Evolutionary conservation across 2,888 invertebrate genomes (phyloP).

Genomic region (Apantesis nais): DNA sequence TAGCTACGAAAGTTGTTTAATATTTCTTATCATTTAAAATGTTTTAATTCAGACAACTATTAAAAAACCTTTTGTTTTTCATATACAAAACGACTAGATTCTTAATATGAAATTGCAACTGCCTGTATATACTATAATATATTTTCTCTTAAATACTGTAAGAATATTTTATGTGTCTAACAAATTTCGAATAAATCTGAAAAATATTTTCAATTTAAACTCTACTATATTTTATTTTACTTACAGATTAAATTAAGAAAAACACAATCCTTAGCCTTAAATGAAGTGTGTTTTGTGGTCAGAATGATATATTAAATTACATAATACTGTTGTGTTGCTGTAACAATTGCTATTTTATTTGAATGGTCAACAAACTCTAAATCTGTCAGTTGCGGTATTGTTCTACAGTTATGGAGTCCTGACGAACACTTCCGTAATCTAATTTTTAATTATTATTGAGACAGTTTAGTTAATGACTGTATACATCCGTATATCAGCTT

Average conservation of each 20-base stretch:
- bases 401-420: background rate
- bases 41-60: background rate
- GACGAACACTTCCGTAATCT: background rate
- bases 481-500: constrained; percentile 14
- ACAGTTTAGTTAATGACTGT: background rate
- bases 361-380: background rate
- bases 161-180: background rate
- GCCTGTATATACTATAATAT: too few species aligned
- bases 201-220: background rate
- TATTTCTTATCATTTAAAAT: background rate
- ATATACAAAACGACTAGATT: background rate
- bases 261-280: background rate
- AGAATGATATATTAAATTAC: background rate
- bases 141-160: background rate
- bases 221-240: background rate
- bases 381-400: background rate
- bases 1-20: background rate
- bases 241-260: background rate
- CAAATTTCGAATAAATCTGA: background rate
- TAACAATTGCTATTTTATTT: background rate
- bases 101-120: background rate
- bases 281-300: background rate
- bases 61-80: background rate
- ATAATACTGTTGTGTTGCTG: background rate
- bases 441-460: background rate